Base-by-base conservation (phyloP, 2,888 invertebrate species). In the Diarsia dahlii region DNA sequence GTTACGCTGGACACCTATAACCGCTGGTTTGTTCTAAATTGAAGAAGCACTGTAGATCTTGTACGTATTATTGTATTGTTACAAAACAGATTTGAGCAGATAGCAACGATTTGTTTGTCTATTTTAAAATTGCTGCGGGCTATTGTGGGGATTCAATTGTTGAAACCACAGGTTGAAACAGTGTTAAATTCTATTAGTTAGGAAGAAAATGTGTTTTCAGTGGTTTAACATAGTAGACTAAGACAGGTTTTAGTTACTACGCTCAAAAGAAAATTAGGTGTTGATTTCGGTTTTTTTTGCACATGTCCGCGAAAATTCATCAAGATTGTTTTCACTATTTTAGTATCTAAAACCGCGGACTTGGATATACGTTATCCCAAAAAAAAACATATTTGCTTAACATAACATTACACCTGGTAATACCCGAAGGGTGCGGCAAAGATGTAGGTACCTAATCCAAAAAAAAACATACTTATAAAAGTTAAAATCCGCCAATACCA, bases 1-100 rank as follows among this genome's bases (percentile, higher is more conserved):
- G 28, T 28, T 28, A 2, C 60, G n/a, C 66, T 80, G 52, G 46
- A 23, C 3, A 39, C 39, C 39, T 28, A 28, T 2, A 28, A 13
- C 28, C 58, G 58, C 58, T 15, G n/a, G 74, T 79, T 86, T 75
- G 67, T n/a, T 80, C 67, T 69, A 65, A 76, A 82, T 75, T 71
- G 72, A 66, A 85, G 72, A 67, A 79, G 71, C 65, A 39, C 3
- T n/a, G 54, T 78, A 54, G 69, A 74, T 72, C 70, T 78, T 81
- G 39, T 80, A 72, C 63, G 66, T 73, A 68, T 71, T 82, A 74
- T 82, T 82, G 56, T 84, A 74, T 73, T 71, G 60, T 52, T 23
- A 78, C 70, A 76, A 48, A 78, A 71, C 39, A 74, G 66, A 76
- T 74, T 75, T 58, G n/a, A 50, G 65, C 74, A 69, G 74, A 77